Evolutionary conservation across 1,140 invertebrate genomes (phyloP), one percentile per base, ranked within the genome.

Genomic region (Sminthurides bifidus): DNA sequence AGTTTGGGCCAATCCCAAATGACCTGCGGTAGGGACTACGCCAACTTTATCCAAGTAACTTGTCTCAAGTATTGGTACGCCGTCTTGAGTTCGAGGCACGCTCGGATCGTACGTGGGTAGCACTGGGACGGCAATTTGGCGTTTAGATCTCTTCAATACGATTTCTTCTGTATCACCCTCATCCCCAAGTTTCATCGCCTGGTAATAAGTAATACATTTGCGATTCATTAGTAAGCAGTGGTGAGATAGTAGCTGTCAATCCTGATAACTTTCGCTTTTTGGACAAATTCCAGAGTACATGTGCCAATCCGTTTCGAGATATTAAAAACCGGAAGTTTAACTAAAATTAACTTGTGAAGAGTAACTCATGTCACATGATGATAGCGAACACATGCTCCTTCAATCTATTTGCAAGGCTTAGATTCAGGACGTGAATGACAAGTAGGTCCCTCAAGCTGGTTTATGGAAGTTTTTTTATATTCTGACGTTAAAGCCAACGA

Each of bases 31-130:
- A 17, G 40, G 55, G 3, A 19, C 48, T 30, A 30, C 19, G 31
- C 46, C 46, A 19, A 41, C 17, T 35, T 43, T 33, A 26, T 58
- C 56, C 0, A 49, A 30, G 44, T 64, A 61, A 44, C 56, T 56
- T 21, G 15, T 26, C 17, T 61, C 53, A 10, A 64, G 17, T 38
- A 64, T 64, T 31, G 63, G 59, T 14, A 64, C 63, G 2, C 63
- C 59, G 41, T 58, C 53, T 0, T 12, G 4, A 30, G 53, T 64
- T 31, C 63, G 21, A 14, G 54, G 56, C 31, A 57, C 57, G 24
- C 52, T 46, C 8, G 45, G 48, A 12, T 38, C 54, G 21, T 35
- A 38, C 3, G 12, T 15, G 6, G 43, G 54, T 4, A 14, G 3
- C 8, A 33, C 31, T 29, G 50, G 17, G 2, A 52, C 15, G 19